Conservation (phyloP, 2,888 invertebrate genomes). For the Tiphia femorata region DNA sequence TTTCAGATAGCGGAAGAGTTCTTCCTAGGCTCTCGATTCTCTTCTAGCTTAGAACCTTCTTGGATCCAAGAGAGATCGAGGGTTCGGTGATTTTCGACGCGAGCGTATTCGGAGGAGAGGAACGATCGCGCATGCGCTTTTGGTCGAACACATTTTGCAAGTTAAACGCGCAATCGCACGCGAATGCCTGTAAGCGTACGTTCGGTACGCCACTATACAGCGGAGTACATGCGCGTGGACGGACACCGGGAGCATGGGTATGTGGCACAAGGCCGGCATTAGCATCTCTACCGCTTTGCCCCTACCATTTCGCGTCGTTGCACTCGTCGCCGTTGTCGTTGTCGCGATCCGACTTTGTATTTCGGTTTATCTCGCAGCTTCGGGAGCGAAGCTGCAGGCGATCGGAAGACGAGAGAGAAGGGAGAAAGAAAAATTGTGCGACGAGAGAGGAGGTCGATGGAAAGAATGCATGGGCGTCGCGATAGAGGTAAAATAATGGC, state of each 20-base stretch:
- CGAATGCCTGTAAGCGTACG: too few species aligned
- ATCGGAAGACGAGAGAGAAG: conserved; percentile 31
- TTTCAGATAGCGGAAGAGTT: too few species aligned
- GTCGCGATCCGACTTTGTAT: conserved; percentile 61
- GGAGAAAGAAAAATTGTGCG: conserved; percentile 20
- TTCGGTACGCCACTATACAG: too few species aligned
- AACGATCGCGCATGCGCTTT: too few species aligned
- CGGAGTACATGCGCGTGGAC: conserved; percentile 39
- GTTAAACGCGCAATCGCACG: too few species aligned
- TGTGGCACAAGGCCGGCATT: conserved; percentile 69
- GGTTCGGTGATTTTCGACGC: too few species aligned
- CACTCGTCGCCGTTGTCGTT: conserved; percentile 24
- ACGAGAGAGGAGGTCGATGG: conserved; percentile 42
- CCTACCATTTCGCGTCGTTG: conserved; percentile 51
- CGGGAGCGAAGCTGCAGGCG: conserved; percentile 30
- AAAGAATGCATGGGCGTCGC: too few species aligned
- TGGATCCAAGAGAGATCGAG: too few species aligned
- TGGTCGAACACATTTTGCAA: conserved; percentile 24
- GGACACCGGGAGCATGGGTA: conserved; percentile 60
- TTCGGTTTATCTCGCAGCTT: conserved; percentile 60
- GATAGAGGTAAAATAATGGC: too few species aligned
- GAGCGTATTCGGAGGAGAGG: too few species aligned
- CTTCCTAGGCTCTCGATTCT: too few species aligned
- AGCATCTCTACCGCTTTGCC: conserved; percentile 69
- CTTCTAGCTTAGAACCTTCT: too few species aligned